Evolutionary conservation across 2,113 vertebrate species (phyloP).

Genomic region (Pitta sordida): DNA sequence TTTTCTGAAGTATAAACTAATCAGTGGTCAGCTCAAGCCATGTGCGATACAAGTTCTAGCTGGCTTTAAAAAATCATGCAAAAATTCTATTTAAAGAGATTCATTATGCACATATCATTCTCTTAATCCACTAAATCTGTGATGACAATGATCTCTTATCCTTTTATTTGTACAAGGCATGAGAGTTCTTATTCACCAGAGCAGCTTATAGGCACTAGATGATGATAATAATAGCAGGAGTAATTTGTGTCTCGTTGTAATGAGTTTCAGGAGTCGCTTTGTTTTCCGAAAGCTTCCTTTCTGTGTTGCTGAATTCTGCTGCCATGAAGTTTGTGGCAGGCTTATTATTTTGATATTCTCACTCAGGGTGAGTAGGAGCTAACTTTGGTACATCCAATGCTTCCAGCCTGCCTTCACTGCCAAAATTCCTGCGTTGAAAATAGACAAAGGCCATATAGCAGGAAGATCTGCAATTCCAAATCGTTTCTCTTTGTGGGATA

Average conservation of each 20-base stretch:
- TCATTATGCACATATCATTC: background rate
- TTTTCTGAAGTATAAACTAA: background rate
- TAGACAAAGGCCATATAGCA: background rate
- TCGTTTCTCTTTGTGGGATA: background rate
- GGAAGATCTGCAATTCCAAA: background rate
- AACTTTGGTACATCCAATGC: background rate
- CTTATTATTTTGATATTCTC: conserved; percentile 1
- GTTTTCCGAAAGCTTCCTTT: conserved; percentile 8
- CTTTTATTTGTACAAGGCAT: background rate
- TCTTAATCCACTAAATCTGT: conserved; percentile 15
- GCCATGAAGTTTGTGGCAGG: background rate
- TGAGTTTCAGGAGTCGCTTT: background rate
- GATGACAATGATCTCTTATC: background rate
- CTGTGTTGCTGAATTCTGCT: background rate
- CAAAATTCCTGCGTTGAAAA: background rate
- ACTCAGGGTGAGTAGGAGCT: background rate
- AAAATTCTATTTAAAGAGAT: background rate
- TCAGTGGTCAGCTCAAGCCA: background rate
- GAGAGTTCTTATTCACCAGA: background rate
- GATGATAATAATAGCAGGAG: background rate
- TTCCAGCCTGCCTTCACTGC: background rate
- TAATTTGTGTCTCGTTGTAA: background rate
- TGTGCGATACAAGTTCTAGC: background rate
- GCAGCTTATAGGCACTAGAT: background rate
- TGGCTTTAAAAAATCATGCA: background rate